phyloP scores from a whole-genome alignment of 2,888 invertebrate species.

The Hirtodrosophila histrioides region DNA sequence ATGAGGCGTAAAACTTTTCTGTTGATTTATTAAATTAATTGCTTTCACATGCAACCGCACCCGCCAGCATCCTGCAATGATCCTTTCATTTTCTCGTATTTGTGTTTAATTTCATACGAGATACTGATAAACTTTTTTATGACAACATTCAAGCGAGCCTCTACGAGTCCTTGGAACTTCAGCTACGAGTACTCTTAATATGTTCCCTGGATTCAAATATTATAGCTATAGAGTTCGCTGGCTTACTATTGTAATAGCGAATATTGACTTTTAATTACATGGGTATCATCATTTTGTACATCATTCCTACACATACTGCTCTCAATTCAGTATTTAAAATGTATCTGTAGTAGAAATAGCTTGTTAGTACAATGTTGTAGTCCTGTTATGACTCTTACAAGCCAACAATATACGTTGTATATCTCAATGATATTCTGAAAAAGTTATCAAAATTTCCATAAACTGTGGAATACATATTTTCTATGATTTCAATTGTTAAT shows the following conservation, averaged over 20 bases:
- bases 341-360: no score
- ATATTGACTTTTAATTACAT: no score
- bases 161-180: neutral
- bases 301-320: no score
- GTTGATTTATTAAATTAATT: slow-evolving; percentile 82
- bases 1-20: slow-evolving; percentile 61
- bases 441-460: no score
- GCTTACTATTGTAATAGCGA: no score
- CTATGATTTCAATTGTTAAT: slow-evolving; percentile 17
- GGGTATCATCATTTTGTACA: no score
- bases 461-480: neutral
- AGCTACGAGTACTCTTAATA: neutral
- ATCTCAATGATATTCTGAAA: no score
- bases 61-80: slow-evolving; percentile 9
- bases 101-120: slow-evolving; percentile 74
- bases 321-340: no score
- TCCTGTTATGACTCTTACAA: no score
- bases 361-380: no score
- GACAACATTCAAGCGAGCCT: slow-evolving; percentile 38
- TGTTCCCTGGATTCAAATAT: neutral
- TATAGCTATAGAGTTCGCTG: neutral
- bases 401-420: no score
- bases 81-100: slow-evolving; percentile 58
- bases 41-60: slow-evolving; percentile 62
- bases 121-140: slow-evolving; percentile 58